These are phyloP conservation scores for Tinamus major DNA, from an alignment of 2,797 vertebrate genomes.

Conservation along the genomic window DNA sequence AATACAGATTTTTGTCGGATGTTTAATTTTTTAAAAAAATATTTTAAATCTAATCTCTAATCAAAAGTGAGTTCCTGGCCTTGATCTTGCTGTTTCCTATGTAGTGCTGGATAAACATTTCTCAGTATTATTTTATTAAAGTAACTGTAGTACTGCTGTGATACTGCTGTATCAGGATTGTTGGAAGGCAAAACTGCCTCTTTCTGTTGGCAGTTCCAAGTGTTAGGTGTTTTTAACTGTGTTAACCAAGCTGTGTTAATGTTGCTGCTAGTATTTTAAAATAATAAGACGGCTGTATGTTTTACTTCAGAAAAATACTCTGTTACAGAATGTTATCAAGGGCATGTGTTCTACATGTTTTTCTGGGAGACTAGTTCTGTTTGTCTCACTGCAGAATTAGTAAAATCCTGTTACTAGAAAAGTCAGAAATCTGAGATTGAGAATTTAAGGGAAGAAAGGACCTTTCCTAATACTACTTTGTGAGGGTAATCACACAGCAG, in stretches of 20 bases:
- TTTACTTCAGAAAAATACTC: neutral
- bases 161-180: neutral
- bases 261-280: neutral
- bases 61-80: neutral
- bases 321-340: neutral
- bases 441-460: neutral
- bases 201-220: neutral
- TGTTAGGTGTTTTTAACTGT: neutral
- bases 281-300: neutral
- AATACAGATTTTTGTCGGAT: neutral
- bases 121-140: neutral
- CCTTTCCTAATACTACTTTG: neutral
- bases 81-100: neutral
- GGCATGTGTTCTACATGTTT: neutral
- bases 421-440: neutral
- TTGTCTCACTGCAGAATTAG: neutral
- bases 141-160: neutral
- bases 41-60: neutral
- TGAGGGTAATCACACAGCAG: neutral
- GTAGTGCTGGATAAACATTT: neutral
- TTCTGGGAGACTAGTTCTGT: neutral
- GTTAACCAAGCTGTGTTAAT: neutral
- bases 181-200: neutral
- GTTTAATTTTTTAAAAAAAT: neutral
- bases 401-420: neutral